Evolutionary conservation across 2,888 invertebrate species (phyloP), one percentile per base, ranked within the genome.

Genomic region (Metallyticus violacea): DNA sequence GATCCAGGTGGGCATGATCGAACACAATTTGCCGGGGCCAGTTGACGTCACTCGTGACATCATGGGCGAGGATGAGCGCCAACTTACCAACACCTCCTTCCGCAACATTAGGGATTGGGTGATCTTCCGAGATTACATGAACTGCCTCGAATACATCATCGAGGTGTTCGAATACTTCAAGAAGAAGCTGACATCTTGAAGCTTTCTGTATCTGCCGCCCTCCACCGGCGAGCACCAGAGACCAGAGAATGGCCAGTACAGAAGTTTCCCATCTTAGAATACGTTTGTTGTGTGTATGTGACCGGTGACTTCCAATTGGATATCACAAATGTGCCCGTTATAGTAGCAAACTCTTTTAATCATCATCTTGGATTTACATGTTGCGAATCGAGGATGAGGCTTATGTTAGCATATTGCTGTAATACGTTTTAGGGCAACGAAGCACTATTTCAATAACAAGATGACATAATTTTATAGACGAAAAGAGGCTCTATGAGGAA

Each of bases 111-210:
- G 95, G 28, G 94, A 95, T 90, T 95, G 94, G 93, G 89, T 94
- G 88, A 94, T 95, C 89, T 93, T 94, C 90, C 91, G 94, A 81
- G 95, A 95, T 89, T 95, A 94, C 91, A 93, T 94, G 91, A 94
- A 94, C 90, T 92, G 93, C 6, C 91, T 95, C 80, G 93, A 94
- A 89, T 94, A 94, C 91, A 92, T 94, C 85, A 90, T 92, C 25
- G 91, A 94, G 88, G 92, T 93, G 86, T 93, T 93, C 90, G 91
- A 92, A 78, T 91, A 93, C 88, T 89, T 92, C 86, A 89, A 90
- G 81, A 88, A 87, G 80, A 89, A 89, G 79, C 86, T 91, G 86
- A 88, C 90, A 79, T 91, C 91, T 89, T 91, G 91, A 91, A 81
- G 81, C 26, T 62, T 7, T 22, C 40, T 62, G 40, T 15, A 78